phyloP scores from a whole-genome alignment of 2,113 vertebrate genomes.

The Apodemus speciosus region DNA sequence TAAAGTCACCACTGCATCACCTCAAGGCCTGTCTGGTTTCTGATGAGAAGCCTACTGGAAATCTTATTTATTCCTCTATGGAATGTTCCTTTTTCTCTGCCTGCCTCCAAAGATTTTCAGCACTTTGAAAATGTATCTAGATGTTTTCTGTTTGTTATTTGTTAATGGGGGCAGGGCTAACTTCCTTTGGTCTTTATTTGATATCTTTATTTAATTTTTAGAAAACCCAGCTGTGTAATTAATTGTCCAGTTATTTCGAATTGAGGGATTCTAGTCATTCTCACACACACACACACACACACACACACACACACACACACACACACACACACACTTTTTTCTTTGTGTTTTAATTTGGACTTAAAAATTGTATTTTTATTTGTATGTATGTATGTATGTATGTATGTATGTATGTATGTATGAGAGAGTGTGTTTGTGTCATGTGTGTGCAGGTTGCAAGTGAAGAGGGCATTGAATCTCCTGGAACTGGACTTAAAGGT shows the following conservation, averaged over 20 bases:
- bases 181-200: background rate
- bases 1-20: background rate
- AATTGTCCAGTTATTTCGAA: background rate
- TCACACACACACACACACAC: too few species aligned
- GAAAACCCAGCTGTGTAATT: background rate
- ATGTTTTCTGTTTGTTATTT: background rate
- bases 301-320: too few species aligned
- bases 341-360: background rate
- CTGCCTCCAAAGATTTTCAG: background rate
- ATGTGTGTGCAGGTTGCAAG: background rate
- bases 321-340: too few species aligned
- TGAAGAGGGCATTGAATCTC: background rate
- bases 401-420: background rate
- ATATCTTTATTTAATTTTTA: background rate
- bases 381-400: background rate
- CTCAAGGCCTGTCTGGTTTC: background rate
- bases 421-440: background rate
- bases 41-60: background rate
- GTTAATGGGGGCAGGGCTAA: background rate
- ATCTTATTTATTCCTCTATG: background rate
- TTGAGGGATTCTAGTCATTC: background rate
- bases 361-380: background rate
- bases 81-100: background rate
- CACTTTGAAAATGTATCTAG: background rate
- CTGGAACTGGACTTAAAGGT: background rate